phyloP scores from a whole-genome alignment of 2,113 vertebrate genomes.

The Tyto alba region DNA sequence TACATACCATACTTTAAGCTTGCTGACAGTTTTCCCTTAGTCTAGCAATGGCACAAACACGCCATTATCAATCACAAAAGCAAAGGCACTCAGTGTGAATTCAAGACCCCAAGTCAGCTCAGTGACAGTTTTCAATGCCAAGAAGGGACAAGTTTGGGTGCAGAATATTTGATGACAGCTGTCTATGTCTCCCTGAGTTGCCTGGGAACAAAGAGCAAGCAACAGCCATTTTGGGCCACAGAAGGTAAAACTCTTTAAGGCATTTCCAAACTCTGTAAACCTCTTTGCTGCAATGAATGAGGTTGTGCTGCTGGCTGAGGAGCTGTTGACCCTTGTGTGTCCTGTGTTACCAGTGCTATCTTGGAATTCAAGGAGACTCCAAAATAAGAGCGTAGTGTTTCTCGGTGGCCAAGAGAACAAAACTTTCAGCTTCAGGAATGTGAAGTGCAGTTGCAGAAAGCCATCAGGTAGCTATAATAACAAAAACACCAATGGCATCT shows the following conservation, averaged over 20 bases:
- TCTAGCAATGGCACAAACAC: not conserved
- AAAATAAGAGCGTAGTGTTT: constrained; percentile 57
- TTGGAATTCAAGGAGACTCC: constrained; percentile 59
- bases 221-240: not conserved
- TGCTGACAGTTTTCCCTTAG: not conserved
- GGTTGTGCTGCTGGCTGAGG: constrained; percentile 8
- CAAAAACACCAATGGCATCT: constrained; percentile 53
- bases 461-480: constrained; percentile 22
- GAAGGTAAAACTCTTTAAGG: not conserved
- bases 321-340: constrained; percentile 41
- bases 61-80: not conserved
- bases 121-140: not conserved
- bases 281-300: constrained; percentile 24
- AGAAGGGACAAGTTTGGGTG: not conserved
- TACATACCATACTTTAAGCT: not conserved
- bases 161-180: not conserved
- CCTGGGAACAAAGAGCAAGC: not conserved
- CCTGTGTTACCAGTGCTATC: constrained; percentile 44
- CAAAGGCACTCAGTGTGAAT: not conserved
- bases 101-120: not conserved
- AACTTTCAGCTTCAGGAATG: constrained; percentile 61
- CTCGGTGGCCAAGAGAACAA: constrained; percentile 53
- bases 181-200: not conserved
- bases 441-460: constrained; percentile 49
- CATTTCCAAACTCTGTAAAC: constrained; percentile 21